phyloP scores from a whole-genome alignment of 1,140 invertebrate genomes.

The Drosophila ananassae region DNA sequence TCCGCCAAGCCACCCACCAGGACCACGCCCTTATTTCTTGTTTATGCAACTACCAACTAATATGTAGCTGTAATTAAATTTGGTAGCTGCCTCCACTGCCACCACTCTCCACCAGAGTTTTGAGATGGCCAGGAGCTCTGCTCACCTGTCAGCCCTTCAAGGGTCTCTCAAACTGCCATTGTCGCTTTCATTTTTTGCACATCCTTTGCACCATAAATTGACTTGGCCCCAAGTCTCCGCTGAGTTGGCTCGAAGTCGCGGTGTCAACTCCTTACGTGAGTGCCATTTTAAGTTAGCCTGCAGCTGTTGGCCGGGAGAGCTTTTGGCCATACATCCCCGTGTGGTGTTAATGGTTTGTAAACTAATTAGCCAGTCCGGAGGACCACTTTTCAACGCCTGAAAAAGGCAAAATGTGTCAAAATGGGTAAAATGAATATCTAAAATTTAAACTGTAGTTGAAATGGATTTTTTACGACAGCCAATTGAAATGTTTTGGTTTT shows the following conservation, averaged over 20 bases:
- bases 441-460: not conserved
- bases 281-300: constrained; percentile 24
- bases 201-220: constrained; percentile 22
- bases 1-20: constrained; percentile 4
- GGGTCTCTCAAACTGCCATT: constrained; percentile 5
- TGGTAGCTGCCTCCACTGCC: constrained; percentile 29
- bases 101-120: constrained; percentile 17
- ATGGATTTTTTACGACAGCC: not conserved
- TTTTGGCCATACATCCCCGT: constrained; percentile 1
- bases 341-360: constrained; percentile 46
- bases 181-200: constrained; percentile 12
- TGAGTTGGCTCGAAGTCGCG: constrained; percentile 38
- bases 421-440: not conserved
- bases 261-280: constrained; percentile 34
- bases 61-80: constrained; percentile 81
- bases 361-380: constrained; percentile 23
- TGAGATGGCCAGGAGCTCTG: constrained; percentile 19
- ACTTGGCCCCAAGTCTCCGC: constrained; percentile 25
- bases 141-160: constrained; percentile 25
- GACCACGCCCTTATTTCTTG: constrained; percentile 36
- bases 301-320: not conserved
- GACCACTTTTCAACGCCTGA: not conserved
- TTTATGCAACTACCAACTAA: constrained; percentile 73
- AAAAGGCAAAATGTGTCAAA: not conserved
- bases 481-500: not conserved